These are phyloP conservation scores for Agrypnus murinus DNA, from an alignment of 2,888 invertebrate species.

Conservation along the genomic window DNA sequence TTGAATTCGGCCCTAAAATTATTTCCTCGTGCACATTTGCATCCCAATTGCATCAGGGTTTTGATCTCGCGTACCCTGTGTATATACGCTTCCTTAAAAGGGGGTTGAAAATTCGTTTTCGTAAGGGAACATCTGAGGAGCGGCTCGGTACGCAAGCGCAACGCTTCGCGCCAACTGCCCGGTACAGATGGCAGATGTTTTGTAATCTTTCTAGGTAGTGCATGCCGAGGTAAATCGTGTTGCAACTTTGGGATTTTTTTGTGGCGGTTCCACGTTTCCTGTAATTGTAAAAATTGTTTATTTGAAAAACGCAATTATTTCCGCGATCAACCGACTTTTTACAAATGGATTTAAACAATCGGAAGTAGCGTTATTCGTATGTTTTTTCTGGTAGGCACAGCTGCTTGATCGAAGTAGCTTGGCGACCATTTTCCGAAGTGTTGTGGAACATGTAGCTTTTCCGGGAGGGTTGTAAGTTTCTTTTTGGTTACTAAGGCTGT, in stretches of 20 bases:
- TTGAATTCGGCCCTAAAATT: not conserved
- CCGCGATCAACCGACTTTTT: constrained; percentile 46
- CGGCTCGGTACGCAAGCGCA: constrained; percentile 64
- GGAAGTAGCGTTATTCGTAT: constrained; percentile 31
- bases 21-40: constrained; percentile 10
- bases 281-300: constrained; percentile 47
- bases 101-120: constrained; percentile 47
- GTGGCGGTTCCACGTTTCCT: constrained; percentile 35
- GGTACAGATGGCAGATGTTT: constrained; percentile 73
- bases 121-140: constrained; percentile 60
- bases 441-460: constrained; percentile 66
- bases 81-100: constrained; percentile 33
- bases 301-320: constrained; percentile 55
- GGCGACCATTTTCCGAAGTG: constrained; percentile 71
- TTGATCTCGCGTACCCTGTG: not conserved
- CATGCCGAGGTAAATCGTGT: constrained; percentile 63
- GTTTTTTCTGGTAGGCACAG: constrained; percentile 59
- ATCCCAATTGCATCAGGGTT: constrained; percentile 3
- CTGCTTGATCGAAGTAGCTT: constrained; percentile 67
- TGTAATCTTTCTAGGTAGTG: constrained; percentile 67
- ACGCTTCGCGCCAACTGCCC: constrained; percentile 71
- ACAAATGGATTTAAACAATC: constrained; percentile 37
- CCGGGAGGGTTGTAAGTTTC: constrained; percentile 56
- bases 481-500: constrained; percentile 31
- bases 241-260: constrained; percentile 60